A percentile compares a stretch with the other conserved stretches of the same genome.
Evolutionary conservation across 1,140 invertebrate species (phyloP).

Genomic region (Antheraea mylitta): DNA sequence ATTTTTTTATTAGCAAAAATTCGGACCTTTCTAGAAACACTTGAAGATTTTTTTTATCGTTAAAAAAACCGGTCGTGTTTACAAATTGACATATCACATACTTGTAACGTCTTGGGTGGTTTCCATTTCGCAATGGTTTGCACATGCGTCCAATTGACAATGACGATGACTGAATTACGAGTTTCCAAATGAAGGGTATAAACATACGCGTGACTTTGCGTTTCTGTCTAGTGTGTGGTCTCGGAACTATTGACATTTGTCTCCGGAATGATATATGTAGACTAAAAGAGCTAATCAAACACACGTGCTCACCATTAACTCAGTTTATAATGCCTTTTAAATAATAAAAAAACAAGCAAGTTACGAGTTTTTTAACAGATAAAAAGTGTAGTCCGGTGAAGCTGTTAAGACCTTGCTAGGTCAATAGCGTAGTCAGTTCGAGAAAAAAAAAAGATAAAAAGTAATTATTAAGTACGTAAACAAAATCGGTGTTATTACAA

Average conservation of each 20-base stretch:
- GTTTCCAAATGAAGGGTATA: neutral
- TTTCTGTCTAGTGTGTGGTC: slow-evolving; percentile 14
- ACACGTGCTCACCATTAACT: neutral
- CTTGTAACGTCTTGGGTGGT: slow-evolving; percentile 16
- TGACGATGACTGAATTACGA: slow-evolving; percentile 11
- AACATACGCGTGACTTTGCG: slow-evolving; percentile 2
- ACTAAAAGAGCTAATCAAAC: neutral
- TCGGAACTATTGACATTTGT: neutral
- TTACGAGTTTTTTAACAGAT: no score
- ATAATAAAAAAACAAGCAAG: neutral
- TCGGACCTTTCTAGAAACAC: slow-evolving; percentile 12
- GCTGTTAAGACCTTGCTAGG: no score
- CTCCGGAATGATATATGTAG: neutral
- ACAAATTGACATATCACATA: slow-evolving; percentile 16
- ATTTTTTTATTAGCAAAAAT: slow-evolving; percentile 14
- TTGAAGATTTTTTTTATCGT: slow-evolving; percentile 4
- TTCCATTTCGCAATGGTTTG: slow-evolving; percentile 13
- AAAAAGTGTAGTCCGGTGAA: no score
- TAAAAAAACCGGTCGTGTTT: slow-evolving; percentile 6
- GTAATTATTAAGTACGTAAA: no score
- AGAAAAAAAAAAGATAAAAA: no score
- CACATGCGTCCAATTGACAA: slow-evolving; percentile 9
- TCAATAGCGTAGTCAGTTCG: no score
- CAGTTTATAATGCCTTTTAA: neutral
- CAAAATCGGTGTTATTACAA: no score